phyloP scores from a whole-genome alignment of 2,113 vertebrate species.

The Aldabrachelys gigantea region DNA sequence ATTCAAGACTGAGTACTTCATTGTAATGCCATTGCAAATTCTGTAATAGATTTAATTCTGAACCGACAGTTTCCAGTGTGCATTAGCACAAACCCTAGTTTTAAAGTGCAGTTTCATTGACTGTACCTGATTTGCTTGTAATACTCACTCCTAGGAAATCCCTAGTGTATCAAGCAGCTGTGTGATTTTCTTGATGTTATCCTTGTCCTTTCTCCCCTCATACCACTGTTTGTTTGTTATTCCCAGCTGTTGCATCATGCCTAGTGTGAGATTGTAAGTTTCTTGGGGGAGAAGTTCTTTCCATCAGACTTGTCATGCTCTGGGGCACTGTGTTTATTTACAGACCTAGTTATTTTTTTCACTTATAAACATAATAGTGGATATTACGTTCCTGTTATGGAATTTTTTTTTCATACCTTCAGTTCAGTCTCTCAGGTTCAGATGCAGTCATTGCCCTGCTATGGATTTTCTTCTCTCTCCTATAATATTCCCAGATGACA shows the following conservation, averaged over 20 bases:
- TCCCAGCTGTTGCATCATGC: neutral
- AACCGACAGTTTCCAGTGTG: neutral
- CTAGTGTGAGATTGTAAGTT: neutral
- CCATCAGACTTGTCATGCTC: neutral
- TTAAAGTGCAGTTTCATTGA: neutral
- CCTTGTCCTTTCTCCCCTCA: neutral
- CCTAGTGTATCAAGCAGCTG: neutral
- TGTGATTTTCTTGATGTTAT: neutral
- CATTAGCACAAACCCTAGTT: accelerated
- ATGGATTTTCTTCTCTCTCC: neutral
- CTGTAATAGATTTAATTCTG: neutral
- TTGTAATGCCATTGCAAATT: neutral
- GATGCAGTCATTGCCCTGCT: neutral
- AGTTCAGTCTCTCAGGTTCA: neutral
- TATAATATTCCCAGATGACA: accelerated
- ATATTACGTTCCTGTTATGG: neutral
- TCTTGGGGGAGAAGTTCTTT: neutral
- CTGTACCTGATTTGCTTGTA: neutral
- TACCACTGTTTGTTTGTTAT: neutral
- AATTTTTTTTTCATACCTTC: neutral
- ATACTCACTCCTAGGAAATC: neutral
- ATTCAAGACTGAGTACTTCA: neutral
- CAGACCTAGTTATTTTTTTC: neutral
- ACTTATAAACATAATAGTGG: neutral
- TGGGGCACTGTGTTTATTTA: neutral